Evolutionary conservation across 2,888 invertebrate species (phyloP), one percentile per base, ranked within the genome.

Genomic region (Chaetogeoica ovagalla): DNA sequence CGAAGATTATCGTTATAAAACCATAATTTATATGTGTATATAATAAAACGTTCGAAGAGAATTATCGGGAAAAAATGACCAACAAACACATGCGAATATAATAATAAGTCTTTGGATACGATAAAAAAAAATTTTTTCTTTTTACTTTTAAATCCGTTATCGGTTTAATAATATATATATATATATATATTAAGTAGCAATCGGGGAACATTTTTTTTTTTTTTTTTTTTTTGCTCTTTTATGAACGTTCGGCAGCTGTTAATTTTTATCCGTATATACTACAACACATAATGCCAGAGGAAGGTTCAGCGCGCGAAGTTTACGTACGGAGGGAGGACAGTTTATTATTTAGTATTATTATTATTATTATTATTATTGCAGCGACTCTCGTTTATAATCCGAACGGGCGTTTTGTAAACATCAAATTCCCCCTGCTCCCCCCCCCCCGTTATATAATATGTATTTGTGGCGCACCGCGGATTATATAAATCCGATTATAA

Each of bases 401-500:
- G 9, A 39, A 74, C 75, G 37, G 65, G 65, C 55, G 66, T 75
- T 75, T 66, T 75, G 75, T 75, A 66, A 75, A 75, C 75, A 75
- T 55, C 66, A 21, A 39, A 21, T 39, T 21, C 55, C 48, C 73
- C 59, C 30, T 2, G 1, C 4, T 4, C 30, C 30, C 30, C 4
- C 37, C 55, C 21, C 55, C 52, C 73, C 59, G 68, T 68, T 76
- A 59, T 68, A 30, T 68, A n/a, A n/a, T n/a, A n/a, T 68, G 43
- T 9, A 9, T 30, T 30, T 30, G 68, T 48, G 76, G 43, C 68
- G 68, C 17, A 76, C 76, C 76, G 48, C 66, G 48, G 76, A 76
- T 76, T 76, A 76, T 68, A 76, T 59, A 76, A 76, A 76, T 76
- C 76, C 76, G 76, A 76, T 76, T 76, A 71, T 59, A 30, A 30